Evolutionary conservation across 1,140 invertebrate species (phyloP).

Genomic region (Limonius californicus): DNA sequence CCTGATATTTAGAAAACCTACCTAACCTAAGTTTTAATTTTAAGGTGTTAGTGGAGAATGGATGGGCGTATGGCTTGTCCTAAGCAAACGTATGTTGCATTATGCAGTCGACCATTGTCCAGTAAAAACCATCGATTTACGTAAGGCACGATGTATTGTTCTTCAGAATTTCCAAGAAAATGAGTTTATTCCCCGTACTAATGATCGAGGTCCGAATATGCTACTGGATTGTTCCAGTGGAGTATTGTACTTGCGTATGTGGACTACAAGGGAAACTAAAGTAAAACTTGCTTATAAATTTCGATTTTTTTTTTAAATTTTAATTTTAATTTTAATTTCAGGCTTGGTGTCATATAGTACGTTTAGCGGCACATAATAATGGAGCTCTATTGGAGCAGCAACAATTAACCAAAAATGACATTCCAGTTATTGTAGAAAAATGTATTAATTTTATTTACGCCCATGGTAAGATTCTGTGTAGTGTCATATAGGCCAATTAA

Average conservation of each 20-base stretch:
- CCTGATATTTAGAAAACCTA: not conserved
- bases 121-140: conserved; percentile 65
- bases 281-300: conserved; percentile 36
- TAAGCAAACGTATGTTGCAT: conserved; percentile 65
- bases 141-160: conserved; percentile 79
- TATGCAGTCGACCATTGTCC: conserved; percentile 57
- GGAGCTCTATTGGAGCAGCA: conserved; percentile 74
- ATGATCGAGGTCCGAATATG: conserved; percentile 59
- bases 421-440: conserved; percentile 86
- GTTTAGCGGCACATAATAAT: conserved; percentile 70
- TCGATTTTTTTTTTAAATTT: not conserved
- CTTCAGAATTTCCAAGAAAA: conserved; percentile 52
- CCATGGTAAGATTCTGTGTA: conserved; percentile 58
- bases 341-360: conserved; percentile 70
- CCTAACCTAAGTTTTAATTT: not conserved
- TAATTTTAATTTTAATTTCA: conserved; percentile 30
- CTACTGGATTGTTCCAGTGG: conserved; percentile 60
- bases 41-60: conserved; percentile 64
- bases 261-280: conserved; percentile 59
- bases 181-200: conserved; percentile 48
- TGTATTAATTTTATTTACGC: conserved; percentile 85
- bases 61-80: conserved; percentile 73
- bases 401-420: conserved; percentile 79
- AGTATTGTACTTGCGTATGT: conserved; percentile 69
- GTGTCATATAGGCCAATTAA: not conserved